These are phyloP conservation scores for Gallinago paraguaiae DNA, from an alignment of 2,113 vertebrate genomes.

Conservation along the genomic window DNA sequence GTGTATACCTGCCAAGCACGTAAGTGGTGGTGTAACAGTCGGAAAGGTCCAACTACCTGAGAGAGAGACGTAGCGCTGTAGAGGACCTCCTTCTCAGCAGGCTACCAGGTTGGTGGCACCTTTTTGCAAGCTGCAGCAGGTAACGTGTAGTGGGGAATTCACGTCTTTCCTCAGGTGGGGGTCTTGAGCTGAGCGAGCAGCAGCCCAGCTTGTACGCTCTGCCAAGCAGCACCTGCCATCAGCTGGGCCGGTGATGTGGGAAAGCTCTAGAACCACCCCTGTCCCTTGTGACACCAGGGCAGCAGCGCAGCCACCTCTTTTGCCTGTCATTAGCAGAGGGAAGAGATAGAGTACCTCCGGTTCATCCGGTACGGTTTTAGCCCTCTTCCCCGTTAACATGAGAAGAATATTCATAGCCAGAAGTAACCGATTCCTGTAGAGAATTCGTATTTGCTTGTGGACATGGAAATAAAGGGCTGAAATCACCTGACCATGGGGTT, in stretches of 20 bases:
- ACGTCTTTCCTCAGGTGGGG: too few relatives aligned
- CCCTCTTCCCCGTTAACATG: not conserved
- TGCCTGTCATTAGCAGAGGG: not conserved
- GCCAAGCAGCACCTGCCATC: not conserved
- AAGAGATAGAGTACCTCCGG: not conserved
- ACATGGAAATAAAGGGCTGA: not conserved
- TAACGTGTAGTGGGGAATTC: not conserved
- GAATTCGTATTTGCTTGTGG: not conserved
- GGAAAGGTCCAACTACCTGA: not conserved
- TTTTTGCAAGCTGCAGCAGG: not conserved
- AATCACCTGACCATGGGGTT: not conserved
- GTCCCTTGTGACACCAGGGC: not conserved
- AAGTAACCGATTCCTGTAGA: not conserved
- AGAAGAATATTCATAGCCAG: not conserved
- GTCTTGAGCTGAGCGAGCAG: not conserved
- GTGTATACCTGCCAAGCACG: rapidly evolving
- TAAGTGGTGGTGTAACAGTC: too few relatives aligned
- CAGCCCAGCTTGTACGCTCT: not conserved
- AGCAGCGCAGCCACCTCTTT: not conserved
- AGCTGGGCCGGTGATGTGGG: not conserved
- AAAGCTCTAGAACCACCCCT: not conserved
- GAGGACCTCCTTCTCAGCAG: not conserved
- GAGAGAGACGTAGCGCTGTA: not conserved
- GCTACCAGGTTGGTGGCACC: rapidly evolving
- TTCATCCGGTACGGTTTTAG: not conserved